Evolutionary conservation across 2,113 vertebrate species (phyloP).

Genomic region (Trinectes maculatus): DNA sequence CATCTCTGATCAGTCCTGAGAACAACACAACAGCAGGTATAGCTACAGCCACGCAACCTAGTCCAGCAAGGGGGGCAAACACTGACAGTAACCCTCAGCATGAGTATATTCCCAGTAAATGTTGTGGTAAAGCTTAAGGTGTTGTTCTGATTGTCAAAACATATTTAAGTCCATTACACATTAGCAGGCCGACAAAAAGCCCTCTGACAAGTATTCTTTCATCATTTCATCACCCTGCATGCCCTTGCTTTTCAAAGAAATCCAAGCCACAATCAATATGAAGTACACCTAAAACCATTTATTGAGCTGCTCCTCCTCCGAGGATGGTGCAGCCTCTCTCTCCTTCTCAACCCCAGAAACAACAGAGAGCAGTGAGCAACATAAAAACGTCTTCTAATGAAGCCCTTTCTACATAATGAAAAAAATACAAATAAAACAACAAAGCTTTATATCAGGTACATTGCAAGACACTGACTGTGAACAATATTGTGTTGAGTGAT

Average conservation of each 20-base stretch:
- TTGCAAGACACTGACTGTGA: not conserved
- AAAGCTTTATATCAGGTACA: not conserved
- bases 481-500: not conserved
- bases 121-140: not conserved
- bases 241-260: conserved; percentile 9
- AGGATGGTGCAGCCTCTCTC: not conserved
- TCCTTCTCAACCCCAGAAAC: not conserved
- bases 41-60: not conserved
- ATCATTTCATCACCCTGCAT: not conserved
- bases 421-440: not conserved
- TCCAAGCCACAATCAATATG: conserved; percentile 7
- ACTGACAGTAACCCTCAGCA: not conserved
- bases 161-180: not conserved
- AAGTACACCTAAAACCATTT: conserved; percentile 11
- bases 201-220: not conserved
- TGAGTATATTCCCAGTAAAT: not conserved
- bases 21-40: conserved; percentile 7
- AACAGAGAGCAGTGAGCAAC: not conserved
- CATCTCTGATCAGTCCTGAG: too few relatives aligned
- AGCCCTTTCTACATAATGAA: not conserved
- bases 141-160: not conserved
- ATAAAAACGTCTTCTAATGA: not conserved
- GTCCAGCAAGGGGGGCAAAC: conserved; percentile 1
- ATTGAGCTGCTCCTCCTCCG: not conserved
- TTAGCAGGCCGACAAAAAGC: not conserved